Base-by-base conservation (phyloP, 2,888 invertebrate genomes). In the Rhagophthalmus giganteus region DNA sequence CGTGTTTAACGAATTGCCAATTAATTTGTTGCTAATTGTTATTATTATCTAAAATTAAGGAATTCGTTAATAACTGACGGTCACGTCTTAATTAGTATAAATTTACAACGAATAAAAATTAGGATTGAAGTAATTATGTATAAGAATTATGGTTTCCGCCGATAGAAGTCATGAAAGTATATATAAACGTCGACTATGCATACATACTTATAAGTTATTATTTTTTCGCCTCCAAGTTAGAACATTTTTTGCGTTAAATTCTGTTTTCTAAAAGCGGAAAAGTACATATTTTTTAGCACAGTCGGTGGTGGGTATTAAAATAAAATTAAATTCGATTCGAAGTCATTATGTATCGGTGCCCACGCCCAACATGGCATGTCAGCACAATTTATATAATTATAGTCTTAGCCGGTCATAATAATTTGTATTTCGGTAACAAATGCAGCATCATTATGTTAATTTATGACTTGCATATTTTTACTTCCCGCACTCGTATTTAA, bases 401-500 rank as follows among this genome's bases (percentile, higher is more conserved):
- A 63, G 61, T 58, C 64, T 59, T 63, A 64, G 65, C 68, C 66
- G 63, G 65, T 70, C 68, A 65, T 66, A 68, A 68, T 70, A 70
- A 70, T 70, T 66, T 68, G 60, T 63, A 65, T 63, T n/a, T 63
- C 56, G 58, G 62, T 64, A 67, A 65, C 65, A 66, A 67, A 67
- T 67, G 68, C 67, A 66, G 66, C 66, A 68, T 69, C 69, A 69
- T 67, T 69, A 68, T 62, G 63, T 60, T 69, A 68, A 69, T 68
- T 68, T 67, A 69, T 68, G 67, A 64, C 63, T 62, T 60, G 66
- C 67, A 63, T 62, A 65, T 67, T 66, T 64, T 65, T 63, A 55
- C 57, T 57, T 44, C 46, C 34, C 31, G n/a, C n/a, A 48, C 48
- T 44, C 39, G 32, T 37, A 25, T 27, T 37, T 52, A 52, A 52